phyloP scores from a whole-genome alignment of 2,113 vertebrate genomes.

The Xenopus laevis region DNA sequence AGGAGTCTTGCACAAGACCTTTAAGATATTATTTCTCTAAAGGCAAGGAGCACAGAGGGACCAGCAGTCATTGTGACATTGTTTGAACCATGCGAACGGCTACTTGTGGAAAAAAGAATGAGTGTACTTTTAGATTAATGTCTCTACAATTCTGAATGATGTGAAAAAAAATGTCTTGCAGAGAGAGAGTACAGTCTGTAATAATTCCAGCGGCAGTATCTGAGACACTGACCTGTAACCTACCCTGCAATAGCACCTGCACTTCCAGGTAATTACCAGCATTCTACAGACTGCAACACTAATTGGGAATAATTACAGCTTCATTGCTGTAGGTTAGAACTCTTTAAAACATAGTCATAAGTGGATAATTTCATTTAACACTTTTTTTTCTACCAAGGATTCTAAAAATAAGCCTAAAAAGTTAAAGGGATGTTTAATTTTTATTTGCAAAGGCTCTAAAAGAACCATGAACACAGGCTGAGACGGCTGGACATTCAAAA shows the following conservation, averaged over 20 bases:
- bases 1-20: neutral
- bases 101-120: neutral
- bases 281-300: neutral
- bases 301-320: neutral
- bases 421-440: too few relatives aligned
- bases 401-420: too few relatives aligned
- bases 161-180: neutral
- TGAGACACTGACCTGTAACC: neutral
- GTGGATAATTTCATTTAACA: too few relatives aligned
- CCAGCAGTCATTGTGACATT: neutral
- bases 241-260: neutral
- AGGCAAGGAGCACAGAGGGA: neutral
- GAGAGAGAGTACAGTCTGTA: neutral
- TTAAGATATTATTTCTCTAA: neutral
- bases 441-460: too few relatives aligned
- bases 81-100: neutral
- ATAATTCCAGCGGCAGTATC: neutral
- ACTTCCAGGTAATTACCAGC: constrained; percentile 3
- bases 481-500: too few relatives aligned
- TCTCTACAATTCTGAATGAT: neutral
- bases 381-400: too few relatives aligned
- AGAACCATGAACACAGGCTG: too few relatives aligned
- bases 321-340: neutral
- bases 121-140: too few relatives aligned
- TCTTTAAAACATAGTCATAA: too few relatives aligned